These are phyloP conservation scores for Poeciliopsis prolifica DNA, from an alignment of 2,113 vertebrate genomes.

Conservation along the genomic window DNA sequence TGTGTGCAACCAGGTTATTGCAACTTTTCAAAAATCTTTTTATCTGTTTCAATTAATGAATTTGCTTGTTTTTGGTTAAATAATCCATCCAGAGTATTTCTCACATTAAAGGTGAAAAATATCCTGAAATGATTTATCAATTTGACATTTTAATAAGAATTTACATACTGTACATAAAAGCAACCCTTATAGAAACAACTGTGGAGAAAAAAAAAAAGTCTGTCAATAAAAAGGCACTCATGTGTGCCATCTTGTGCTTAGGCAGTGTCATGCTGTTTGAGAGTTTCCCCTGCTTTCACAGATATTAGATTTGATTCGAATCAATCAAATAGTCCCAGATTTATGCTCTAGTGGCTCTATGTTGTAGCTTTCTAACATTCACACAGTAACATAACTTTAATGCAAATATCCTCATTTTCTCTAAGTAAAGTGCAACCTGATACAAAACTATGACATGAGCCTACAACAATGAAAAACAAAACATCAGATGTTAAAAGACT, in stretches of 20 bases:
- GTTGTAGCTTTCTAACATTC: conserved; percentile 6
- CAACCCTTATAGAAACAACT: conserved; percentile 39
- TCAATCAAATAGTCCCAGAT: conserved; percentile 18
- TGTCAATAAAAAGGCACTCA: conserved; percentile 50
- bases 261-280: conserved; percentile 74
- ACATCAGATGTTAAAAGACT: conserved; percentile 24
- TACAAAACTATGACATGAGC: conserved; percentile 62
- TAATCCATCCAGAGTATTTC: not conserved
- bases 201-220: conserved; percentile 34
- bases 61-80: not conserved
- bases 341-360: conserved; percentile 4
- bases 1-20: not conserved
- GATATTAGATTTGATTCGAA: conserved; percentile 8
- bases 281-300: conserved; percentile 30
- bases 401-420: conserved; percentile 30
- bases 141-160: not conserved
- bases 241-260: conserved; percentile 51
- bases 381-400: conserved; percentile 11
- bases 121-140: not conserved
- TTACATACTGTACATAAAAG: conserved; percentile 8
- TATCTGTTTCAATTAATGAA: not conserved
- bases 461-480: conserved; percentile 7
- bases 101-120: not conserved
- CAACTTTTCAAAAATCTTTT: not conserved
- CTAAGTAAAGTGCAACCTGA: conserved; percentile 81